phyloP scores from a whole-genome alignment of 2,113 vertebrate genomes.

The Melanocharis versteri region DNA sequence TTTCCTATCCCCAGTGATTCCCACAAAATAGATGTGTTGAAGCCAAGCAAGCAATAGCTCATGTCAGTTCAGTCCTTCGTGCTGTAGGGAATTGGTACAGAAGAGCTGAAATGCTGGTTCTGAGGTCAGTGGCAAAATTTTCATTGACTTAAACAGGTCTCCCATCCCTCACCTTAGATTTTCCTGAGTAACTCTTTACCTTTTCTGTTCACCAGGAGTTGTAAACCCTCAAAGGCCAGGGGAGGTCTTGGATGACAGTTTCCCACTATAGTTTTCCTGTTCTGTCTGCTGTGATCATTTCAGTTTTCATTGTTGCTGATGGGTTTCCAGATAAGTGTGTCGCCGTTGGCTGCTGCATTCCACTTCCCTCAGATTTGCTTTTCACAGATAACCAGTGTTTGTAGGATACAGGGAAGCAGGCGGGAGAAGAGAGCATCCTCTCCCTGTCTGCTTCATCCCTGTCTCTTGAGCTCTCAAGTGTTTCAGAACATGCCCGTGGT shows the following conservation, averaged over 20 bases:
- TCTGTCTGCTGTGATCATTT: not conserved
- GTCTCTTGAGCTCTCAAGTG: not conserved
- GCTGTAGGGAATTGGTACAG: not conserved
- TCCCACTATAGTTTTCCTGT: not conserved
- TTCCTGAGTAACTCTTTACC: not conserved
- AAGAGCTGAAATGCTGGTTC: not conserved
- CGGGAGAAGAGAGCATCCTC: not conserved
- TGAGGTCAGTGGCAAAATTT: not conserved
- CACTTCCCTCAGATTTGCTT: not conserved
- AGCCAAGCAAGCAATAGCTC: not conserved
- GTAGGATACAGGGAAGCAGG: not conserved
- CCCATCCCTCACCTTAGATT: not conserved
- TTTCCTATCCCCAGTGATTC: not conserved
- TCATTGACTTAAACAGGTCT: not conserved
- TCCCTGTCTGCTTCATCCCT: not conserved
- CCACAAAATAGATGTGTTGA: not conserved
- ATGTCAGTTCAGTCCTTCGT: rapidly evolving
- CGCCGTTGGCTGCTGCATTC: not conserved
- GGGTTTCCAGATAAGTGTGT: not conserved
- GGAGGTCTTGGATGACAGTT: not conserved
- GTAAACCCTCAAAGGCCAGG: not conserved
- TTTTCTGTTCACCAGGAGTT: not conserved
- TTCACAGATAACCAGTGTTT: not conserved
- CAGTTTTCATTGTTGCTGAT: not conserved
- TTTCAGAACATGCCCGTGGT: not conserved